Evolutionary conservation across 2,888 invertebrate species (phyloP), one percentile per base, ranked within the genome.

Genomic region (Andricus curvator): DNA sequence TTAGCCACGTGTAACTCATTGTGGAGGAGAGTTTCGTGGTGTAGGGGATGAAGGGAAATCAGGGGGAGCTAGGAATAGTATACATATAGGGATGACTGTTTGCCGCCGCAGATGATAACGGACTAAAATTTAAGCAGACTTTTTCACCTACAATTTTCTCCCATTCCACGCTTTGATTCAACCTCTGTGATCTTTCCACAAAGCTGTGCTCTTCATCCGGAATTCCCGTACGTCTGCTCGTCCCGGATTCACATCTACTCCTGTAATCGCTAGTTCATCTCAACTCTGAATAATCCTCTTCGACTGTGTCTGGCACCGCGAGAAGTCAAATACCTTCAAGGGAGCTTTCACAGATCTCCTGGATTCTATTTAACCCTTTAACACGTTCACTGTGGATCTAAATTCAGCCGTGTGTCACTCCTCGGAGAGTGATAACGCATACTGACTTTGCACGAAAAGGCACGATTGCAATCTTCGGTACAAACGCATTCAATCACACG

Each of bases 1-100:
- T 86, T 86, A 88, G 81, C 81, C 80, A 66, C 65, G 74, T 79
- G 65, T 65, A 70, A 25, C 79, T 67, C 25, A 68, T 48, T 68
- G 68, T 48, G 33, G 33, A 20, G 22, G 33, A 64, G 56, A 74
- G 56, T 13, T 51, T 22, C 20, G n/a, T 48, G n/a, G 48, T 70
- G 15, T 11, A 51, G 70, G 48, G 9, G 17, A 68, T 44, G 41
- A 41, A 41, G 22, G 41, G 1, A 67, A n/a, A 67, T 2, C n/a
- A 22, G 22, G 22, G 22, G n/a, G n/a, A 67, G 22, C 22, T 44
- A 48, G 22, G 44, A 22, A 44, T 41, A 22, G 37, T 20, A 48
- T 25, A 48, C 17, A 20, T 25, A 70, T 8, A 51, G 48, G 22
- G 0, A 48, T 8, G 17, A 29, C 20, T 56, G 25, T 74, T 74